These are phyloP conservation scores for Mythimna loreyi DNA, from an alignment of 2,888 invertebrate genomes.

Conservation along the genomic window DNA sequence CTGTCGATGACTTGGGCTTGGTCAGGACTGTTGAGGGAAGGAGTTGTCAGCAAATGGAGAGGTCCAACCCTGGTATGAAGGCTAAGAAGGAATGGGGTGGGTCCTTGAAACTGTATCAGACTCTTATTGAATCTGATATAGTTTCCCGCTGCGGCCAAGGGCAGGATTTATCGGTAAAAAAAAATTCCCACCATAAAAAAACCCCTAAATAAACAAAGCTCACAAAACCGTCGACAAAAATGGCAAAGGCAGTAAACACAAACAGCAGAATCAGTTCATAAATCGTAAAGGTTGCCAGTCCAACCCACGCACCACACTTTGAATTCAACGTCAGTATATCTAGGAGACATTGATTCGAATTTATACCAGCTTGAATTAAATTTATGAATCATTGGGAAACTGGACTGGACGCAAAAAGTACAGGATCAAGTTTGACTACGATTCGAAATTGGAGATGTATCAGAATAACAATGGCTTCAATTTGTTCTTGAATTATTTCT, in stretches of 20 bases:
- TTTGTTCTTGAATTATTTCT: constrained; percentile 20
- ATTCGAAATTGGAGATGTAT: constrained; percentile 25
- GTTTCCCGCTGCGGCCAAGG: no score
- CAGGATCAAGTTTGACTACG: constrained; percentile 32
- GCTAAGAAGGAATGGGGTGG: no score
- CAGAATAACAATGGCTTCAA: constrained; percentile 19
- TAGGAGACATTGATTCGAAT: constrained; percentile 61
- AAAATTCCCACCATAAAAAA: no score
- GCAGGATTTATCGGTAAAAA: no score
- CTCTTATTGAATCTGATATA: no score
- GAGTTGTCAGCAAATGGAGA: no score
- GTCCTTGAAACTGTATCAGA: no score
- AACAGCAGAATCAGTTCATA: constrained; percentile 28
- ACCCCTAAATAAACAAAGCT: no score
- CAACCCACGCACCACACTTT: constrained; percentile 48
- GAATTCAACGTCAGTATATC: constrained; percentile 51
- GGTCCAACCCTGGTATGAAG: no score
- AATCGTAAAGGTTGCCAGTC: constrained; percentile 25
- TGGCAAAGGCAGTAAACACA: constrained; percentile 20
- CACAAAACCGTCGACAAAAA: constrained; percentile 13
- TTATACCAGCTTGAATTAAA: constrained; percentile 48
- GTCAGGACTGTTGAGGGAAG: no score
- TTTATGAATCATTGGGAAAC: constrained; percentile 59
- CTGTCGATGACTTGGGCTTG: no score
- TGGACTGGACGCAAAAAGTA: constrained; percentile 41